Base-by-base conservation (phyloP, 2,888 invertebrate species). In the Drosophila melanosoma region DNA sequence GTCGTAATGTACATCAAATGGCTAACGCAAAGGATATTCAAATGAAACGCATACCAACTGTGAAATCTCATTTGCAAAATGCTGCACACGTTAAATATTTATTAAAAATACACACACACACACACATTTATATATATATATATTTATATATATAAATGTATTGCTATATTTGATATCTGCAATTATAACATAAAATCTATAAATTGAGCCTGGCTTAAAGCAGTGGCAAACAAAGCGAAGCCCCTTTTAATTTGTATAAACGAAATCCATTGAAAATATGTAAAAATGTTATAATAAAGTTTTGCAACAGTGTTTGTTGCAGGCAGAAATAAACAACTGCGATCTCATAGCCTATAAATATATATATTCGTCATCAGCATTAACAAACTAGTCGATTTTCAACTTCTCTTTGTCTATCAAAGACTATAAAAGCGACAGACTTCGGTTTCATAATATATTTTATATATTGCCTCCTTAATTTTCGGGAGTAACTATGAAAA, bases 1-100 rank as follows among this genome's bases (percentile, higher is more conserved):
- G 49, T 35, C 40, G 32, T 35, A 15, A 15, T 26, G 10, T 23
- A 7, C 7, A 36, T 26, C 10, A 36, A 36, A 20, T 51, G 51
- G 23, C 29, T 42, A 20, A 23, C 3, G 42, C 56, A 40, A 68
- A 69, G 69, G 38, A 69, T 69, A 36, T 49, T 26, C 33, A 45
- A 48, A 49, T 49, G 49, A 23, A 7, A 1, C 17, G 29, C 17
- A 38, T 54, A 20, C 38, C 54, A 56, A 56, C 54, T 59, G 26
- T 26, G 20, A 15, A 67, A 23, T 35, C 52, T 73, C 45, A 67
- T 67, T 60, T 45, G 54, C 20, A 12, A 29, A 51, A 51, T 56
- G 20, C n/a, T 49, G 29, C 12, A 26, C 15, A 42, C 54, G 38
- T 38, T n/a, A 40, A 51, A 42, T 15, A 40, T 15, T 20, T 20